Conservation (phyloP, 2,113 vertebrate species). For the Cromileptes altivelis region DNA sequence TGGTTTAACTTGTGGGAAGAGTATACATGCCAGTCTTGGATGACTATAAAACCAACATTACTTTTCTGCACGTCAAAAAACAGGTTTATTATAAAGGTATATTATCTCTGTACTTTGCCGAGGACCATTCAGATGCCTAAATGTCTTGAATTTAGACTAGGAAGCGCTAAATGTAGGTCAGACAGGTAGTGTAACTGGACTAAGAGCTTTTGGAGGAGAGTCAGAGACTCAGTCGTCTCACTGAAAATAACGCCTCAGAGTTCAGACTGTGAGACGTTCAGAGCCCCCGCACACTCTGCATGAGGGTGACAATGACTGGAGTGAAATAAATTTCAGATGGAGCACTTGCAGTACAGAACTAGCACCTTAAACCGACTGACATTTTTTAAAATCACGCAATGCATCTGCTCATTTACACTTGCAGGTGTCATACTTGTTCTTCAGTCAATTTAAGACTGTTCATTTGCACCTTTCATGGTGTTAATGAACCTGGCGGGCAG, state of each 20-base stretch:
- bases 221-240: slow-evolving; percentile 25
- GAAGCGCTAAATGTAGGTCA: slow-evolving; percentile 53
- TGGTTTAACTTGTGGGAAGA: slow-evolving; percentile 51
- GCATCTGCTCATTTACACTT: slow-evolving; percentile 43
- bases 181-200: slow-evolving; percentile 47
- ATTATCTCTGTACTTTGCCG: slow-evolving; percentile 14
- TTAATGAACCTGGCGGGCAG: slow-evolving; percentile 36
- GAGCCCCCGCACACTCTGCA: slow-evolving; percentile 14
- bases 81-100: neutral
- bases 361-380: neutral
- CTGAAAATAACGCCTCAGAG: slow-evolving; percentile 37
- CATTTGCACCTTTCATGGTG: slow-evolving; percentile 56
- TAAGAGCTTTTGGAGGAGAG: slow-evolving; percentile 35
- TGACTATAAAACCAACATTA: slow-evolving; percentile 7
- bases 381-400: slow-evolving; percentile 18
- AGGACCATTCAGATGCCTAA: neutral
- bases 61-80: neutral
- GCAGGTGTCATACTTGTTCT: slow-evolving; percentile 1
- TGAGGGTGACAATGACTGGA: slow-evolving; percentile 3
- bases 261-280: slow-evolving; percentile 22
- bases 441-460: slow-evolving; percentile 16
- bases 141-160: slow-evolving; percentile 20
- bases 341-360: neutral
- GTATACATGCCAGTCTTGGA: neutral
- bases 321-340: slow-evolving; percentile 1